Percentiles rank a stretch among this genome's conserved stretches.
phyloP scores from a whole-genome alignment of 2,888 invertebrate species.

The Neoitamus cyanurus region DNA sequence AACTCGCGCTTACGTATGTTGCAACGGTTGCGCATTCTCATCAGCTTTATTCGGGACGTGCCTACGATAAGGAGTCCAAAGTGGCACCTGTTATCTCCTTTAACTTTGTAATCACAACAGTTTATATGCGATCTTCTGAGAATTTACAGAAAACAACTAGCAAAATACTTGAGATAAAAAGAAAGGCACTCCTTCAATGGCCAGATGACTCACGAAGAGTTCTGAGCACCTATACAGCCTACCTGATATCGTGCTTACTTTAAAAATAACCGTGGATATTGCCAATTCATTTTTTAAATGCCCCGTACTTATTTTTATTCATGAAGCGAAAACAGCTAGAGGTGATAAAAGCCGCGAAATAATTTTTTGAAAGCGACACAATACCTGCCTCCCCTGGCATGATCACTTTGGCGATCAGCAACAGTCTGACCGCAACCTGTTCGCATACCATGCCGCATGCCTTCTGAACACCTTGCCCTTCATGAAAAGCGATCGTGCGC shows the following conservation, averaged over 20 bases:
- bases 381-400: background rate
- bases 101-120: background rate
- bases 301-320: background rate
- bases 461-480: constrained; percentile 26
- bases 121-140: background rate
- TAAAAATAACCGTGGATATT: background rate
- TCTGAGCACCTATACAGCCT: background rate
- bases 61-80: background rate
- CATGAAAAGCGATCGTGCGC: constrained; percentile 2
- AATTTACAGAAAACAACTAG: background rate
- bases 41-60: background rate
- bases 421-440: constrained; percentile 34
- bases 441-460: constrained; percentile 3
- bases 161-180: background rate
- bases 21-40: background rate
- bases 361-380: background rate
- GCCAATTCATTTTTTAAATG: background rate
- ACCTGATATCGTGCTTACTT: background rate
- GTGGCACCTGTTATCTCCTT: background rate
- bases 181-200: background rate
- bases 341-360: background rate
- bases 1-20: background rate
- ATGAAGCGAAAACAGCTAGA: background rate
- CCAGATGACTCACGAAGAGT: background rate
- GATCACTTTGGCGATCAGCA: background rate